Evolutionary conservation across 2,888 invertebrate species (phyloP).

Genomic region (Plagodis dolabraria): DNA sequence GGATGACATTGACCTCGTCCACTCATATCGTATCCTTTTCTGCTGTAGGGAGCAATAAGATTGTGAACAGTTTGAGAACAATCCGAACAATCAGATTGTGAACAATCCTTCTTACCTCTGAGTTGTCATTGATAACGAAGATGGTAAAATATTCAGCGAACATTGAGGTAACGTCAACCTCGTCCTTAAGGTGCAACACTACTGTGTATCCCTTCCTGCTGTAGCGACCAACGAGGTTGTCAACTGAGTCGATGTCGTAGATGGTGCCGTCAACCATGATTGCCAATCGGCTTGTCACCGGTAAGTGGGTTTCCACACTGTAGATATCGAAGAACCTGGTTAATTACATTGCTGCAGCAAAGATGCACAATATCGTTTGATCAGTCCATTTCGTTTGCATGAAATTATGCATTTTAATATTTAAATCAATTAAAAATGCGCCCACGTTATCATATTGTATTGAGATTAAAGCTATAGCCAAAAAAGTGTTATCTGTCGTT

Average conservation of each 20-base stretch:
- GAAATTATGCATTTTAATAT: too few relatives aligned
- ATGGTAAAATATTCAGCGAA: constrained; percentile 55
- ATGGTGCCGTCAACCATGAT: constrained; percentile 64
- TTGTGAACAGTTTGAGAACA: too few relatives aligned
- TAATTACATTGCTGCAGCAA: not conserved
- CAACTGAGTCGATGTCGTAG: constrained; percentile 65
- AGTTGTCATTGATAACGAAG: constrained; percentile 63
- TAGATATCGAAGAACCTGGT: not conserved
- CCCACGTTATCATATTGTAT: too few relatives aligned
- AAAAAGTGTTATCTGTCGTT: too few relatives aligned
- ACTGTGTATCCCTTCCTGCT: constrained; percentile 66
- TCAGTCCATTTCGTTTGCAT: too few relatives aligned
- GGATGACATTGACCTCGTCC: too few relatives aligned
- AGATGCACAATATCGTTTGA: too few relatives aligned
- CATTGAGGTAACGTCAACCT: constrained; percentile 54
- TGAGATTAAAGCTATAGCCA: too few relatives aligned
- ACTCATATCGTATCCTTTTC: too few relatives aligned
- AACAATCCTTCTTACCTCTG: constrained; percentile 51
- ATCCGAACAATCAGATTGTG: too few relatives aligned
- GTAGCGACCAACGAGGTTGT: constrained; percentile 60
- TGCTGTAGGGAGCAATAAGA: too few relatives aligned
- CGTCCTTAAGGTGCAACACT: constrained; percentile 69
- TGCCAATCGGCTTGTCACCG: constrained; percentile 63
- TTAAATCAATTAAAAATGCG: too few relatives aligned
- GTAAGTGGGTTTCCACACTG: constrained; percentile 70